These are phyloP conservation scores for Monochamus saltuarius DNA, from an alignment of 1,140 invertebrate species.

Conservation along the genomic window DNA sequence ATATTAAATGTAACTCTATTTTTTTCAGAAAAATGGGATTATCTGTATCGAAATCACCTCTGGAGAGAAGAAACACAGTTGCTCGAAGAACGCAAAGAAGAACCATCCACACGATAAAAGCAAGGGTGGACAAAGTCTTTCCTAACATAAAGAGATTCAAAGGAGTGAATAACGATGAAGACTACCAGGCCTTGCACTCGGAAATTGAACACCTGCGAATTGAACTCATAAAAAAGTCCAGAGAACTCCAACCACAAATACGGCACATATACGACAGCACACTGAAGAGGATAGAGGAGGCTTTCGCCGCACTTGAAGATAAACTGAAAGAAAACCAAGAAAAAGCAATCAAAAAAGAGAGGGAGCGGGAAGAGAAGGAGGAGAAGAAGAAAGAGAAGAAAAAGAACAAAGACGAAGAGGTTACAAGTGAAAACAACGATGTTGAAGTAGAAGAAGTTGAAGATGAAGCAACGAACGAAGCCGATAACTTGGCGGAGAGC, in stretches of 20 bases:
- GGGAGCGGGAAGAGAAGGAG: conserved; percentile 12
- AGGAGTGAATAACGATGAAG: conserved; percentile 27
- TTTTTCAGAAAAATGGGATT: conserved; percentile 31
- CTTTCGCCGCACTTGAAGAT: conserved; percentile 24
- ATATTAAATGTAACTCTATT: no score
- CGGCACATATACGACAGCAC: conserved; percentile 27
- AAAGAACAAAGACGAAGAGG: conserved; percentile 5
- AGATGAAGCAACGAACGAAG: conserved; percentile 5
- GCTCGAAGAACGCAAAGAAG: conserved; percentile 33
- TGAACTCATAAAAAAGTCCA: conserved; percentile 19
- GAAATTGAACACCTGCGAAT: conserved; percentile 29
- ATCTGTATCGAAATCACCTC: conserved; percentile 28
- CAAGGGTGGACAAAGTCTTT: conserved; percentile 27
- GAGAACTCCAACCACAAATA: conserved; percentile 35
- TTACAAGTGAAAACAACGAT: conserved; percentile 13
- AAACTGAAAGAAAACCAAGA: conserved; percentile 32
- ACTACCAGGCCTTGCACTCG: conserved; percentile 28
- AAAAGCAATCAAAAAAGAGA: conserved; percentile 26
- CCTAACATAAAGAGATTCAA: conserved; percentile 39
- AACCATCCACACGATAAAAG: conserved; percentile 28
- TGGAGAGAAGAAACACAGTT: conserved; percentile 37
- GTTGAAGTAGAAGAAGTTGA: not conserved
- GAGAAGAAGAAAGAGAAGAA: conserved; percentile 4
- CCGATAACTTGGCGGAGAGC: conserved; percentile 1
- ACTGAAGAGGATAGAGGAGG: conserved; percentile 29